Evolutionary conservation across 2,888 invertebrate genomes (phyloP).

Genomic region (Creontiades dilutus): DNA sequence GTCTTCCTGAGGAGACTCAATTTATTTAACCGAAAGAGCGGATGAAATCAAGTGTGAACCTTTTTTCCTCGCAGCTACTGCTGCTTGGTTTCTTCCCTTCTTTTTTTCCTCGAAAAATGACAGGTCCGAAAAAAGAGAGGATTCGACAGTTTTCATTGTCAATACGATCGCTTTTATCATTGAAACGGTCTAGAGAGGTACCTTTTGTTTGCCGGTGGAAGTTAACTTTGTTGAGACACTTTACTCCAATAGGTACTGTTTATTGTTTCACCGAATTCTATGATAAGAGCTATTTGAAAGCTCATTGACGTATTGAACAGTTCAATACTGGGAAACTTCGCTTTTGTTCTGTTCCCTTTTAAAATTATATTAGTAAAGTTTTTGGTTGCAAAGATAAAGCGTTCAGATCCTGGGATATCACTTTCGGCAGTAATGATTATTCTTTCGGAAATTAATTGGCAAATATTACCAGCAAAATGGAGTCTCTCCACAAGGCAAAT

Average conservation of each 20-base stretch:
- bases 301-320: neutral
- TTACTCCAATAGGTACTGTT: neutral
- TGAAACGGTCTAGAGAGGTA: slow-evolving; percentile 29
- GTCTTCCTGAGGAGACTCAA: slow-evolving; percentile 53
- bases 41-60: slow-evolving; percentile 65
- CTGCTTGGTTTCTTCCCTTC: slow-evolving; percentile 17
- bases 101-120: slow-evolving; percentile 47
- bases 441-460: too few relatives aligned
- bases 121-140: slow-evolving; percentile 40
- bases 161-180: slow-evolving; percentile 32
- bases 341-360: too few relatives aligned
- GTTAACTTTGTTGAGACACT: slow-evolving; percentile 2
- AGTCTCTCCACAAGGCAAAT: too few relatives aligned
- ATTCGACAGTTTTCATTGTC: slow-evolving; percentile 39
- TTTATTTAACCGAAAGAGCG: slow-evolving; percentile 67
- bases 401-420: too few relatives aligned
- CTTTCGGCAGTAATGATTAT: too few relatives aligned
- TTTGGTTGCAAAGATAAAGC: too few relatives aligned
- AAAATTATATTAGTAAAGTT: too few relatives aligned
- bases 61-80: slow-evolving; percentile 45
- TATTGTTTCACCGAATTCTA: neutral
- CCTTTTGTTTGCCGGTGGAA: neutral
- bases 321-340: too few relatives aligned
- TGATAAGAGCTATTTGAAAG: neutral
- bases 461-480: too few relatives aligned